phyloP scores from a whole-genome alignment of 2,113 vertebrate genomes.

The Trogon melanurus region DNA sequence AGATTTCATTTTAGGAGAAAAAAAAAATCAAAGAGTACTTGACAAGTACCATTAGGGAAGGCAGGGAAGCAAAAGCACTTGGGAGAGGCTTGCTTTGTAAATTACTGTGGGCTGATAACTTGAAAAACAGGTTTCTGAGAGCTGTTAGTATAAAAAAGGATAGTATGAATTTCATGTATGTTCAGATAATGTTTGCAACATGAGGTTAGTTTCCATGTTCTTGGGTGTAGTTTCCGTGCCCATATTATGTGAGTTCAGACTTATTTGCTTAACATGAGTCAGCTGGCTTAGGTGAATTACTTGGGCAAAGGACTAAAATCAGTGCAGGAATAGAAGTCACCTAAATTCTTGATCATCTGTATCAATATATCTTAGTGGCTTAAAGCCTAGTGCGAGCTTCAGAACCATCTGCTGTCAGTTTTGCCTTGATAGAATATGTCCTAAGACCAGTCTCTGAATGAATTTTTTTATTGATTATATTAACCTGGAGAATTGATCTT shows the following conservation, averaged over 20 bases:
- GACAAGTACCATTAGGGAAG: background rate
- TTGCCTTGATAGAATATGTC: background rate
- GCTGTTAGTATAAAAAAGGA: background rate
- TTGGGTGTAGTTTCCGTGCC: background rate
- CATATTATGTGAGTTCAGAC: background rate
- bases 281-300: background rate
- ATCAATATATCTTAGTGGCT: background rate
- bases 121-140: background rate
- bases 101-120: background rate
- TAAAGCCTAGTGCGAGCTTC: background rate
- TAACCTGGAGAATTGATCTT: background rate
- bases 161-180: background rate
- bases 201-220: rapidly evolving
- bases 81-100: background rate
- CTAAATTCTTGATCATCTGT: background rate
- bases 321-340: background rate
- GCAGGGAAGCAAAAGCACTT: background rate
- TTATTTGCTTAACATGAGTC: background rate
- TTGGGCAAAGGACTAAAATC: background rate
- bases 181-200: background rate
- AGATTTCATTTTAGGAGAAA: background rate
- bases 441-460: background rate
- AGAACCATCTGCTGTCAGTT: background rate
- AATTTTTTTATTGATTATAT: background rate
- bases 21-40: background rate